These are phyloP conservation scores for Malurus splendens DNA, from an alignment of 2,797 vertebrate species.

Conservation along the genomic window DNA sequence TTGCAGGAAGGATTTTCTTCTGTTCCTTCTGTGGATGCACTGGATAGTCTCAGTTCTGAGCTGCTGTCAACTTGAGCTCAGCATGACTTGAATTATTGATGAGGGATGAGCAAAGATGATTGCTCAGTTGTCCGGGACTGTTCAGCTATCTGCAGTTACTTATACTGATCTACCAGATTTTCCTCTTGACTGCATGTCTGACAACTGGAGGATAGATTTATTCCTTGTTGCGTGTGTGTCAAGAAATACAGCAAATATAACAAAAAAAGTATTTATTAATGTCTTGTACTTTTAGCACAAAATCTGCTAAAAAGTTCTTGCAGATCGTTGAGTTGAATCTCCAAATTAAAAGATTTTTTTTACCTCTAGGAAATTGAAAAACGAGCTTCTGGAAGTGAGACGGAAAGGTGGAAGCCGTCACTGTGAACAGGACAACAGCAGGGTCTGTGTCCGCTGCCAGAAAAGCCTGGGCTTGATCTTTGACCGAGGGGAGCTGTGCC, in stretches of 20 bases:
- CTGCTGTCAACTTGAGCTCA: neutral
- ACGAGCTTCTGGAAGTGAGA: slow-evolving; percentile 90
- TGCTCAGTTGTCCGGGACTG: neutral
- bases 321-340: neutral
- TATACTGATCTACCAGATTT: neutral
- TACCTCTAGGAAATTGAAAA: slow-evolving; percentile 85
- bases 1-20: neutral
- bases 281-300: neutral
- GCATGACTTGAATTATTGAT: neutral
- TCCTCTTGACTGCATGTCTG: neutral
- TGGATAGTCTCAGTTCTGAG: neutral
- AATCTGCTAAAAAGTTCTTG: neutral
- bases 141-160: neutral
- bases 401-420: slow-evolving; percentile 71
- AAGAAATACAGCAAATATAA: neutral
- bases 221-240: neutral
- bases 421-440: slow-evolving; percentile 72
- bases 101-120: neutral
- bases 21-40: neutral
- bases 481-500: slow-evolving; percentile 84
- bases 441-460: slow-evolving; percentile 85
- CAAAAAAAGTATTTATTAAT: neutral
- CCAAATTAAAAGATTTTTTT: neutral
- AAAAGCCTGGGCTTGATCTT: slow-evolving; percentile 88
- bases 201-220: neutral